Percentiles rank a stretch among this genome's conserved stretches.
Conservation (phyloP, 2,797 vertebrate genomes). For the Sylvia borin region DNA sequence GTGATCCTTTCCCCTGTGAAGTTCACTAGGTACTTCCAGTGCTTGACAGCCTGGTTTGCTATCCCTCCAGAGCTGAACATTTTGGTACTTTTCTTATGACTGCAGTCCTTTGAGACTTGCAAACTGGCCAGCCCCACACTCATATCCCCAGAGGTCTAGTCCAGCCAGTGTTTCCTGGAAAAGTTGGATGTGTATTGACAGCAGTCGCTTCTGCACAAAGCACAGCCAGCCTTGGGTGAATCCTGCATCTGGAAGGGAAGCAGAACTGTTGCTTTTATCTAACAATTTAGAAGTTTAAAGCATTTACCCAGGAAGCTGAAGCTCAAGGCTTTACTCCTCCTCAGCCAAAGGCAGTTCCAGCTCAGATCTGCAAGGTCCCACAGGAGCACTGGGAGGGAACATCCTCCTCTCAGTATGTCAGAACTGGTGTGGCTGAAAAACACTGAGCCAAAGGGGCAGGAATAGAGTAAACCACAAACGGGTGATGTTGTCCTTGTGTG, state of each 20-base stretch:
- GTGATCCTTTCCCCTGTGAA: not conserved
- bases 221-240: not conserved
- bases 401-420: not conserved
- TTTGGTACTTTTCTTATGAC: not conserved
- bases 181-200: not conserved
- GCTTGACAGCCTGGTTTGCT: not conserved
- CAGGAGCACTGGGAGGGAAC: not conserved
- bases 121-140: not conserved
- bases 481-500: not conserved
- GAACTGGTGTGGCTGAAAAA: not conserved
- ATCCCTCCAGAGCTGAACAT: not conserved
- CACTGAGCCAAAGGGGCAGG: not conserved
- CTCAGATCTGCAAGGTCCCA: not conserved
- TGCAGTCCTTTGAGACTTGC: not conserved
- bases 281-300: not conserved
- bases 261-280: not conserved
- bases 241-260: not conserved
- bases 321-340: not conserved
- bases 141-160: not conserved
- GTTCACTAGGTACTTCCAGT: not conserved
- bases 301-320: not conserved
- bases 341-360: not conserved
- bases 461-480: not conserved
- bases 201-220: not conserved
- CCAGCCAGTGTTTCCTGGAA: not conserved